phyloP scores from a whole-genome alignment of 2,797 vertebrate genomes.

The Nasua narica region DNA sequence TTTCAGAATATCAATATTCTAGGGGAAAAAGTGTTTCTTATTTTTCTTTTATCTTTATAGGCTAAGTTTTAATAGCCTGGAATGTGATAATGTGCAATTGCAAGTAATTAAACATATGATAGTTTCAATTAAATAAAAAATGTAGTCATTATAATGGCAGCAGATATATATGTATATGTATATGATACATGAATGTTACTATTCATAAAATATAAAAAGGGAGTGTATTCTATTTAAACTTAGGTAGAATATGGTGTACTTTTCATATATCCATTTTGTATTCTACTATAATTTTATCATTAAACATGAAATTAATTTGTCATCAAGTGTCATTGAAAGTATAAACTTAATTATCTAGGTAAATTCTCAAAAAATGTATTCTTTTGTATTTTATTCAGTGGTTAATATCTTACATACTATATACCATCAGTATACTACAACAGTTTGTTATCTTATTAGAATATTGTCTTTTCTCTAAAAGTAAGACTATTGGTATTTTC shows the following conservation, averaged over 20 bases:
- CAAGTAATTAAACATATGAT: conserved; percentile 16
- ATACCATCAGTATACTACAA: background rate
- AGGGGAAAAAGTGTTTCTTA: background rate
- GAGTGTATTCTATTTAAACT: background rate
- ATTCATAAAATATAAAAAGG: background rate
- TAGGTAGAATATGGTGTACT: background rate
- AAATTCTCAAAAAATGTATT: background rate
- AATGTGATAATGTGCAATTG: background rate
- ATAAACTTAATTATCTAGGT: background rate
- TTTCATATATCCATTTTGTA: background rate
- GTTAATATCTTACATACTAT: background rate
- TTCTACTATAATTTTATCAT: background rate
- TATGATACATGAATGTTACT: background rate
- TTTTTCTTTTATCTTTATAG: conserved; percentile 17
- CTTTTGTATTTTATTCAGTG: background rate
- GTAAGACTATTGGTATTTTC: background rate
- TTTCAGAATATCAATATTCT: conserved; percentile 48
- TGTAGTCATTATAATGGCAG: background rate
- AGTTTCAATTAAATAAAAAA: background rate
- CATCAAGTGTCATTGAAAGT: background rate
- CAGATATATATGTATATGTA: background rate
- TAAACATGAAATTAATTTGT: background rate
- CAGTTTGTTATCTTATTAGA: background rate
- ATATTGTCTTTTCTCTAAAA: background rate
- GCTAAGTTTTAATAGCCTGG: conserved; percentile 24